Conservation (phyloP, 2,113 vertebrate genomes). For the Nipponia nippon region DNA sequence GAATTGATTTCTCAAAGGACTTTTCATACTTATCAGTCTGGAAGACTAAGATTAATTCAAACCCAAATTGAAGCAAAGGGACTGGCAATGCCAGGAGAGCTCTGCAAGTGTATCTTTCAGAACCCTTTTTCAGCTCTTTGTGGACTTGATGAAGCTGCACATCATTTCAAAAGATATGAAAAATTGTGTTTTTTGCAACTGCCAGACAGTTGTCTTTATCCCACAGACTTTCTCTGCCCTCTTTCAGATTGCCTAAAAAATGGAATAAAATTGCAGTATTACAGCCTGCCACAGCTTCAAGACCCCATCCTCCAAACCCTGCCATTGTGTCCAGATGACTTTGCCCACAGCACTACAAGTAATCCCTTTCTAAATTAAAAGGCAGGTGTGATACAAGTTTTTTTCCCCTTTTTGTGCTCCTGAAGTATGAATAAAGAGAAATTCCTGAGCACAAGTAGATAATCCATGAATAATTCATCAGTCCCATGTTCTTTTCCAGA, state of each 20-base stretch:
- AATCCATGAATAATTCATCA: constrained; percentile 65
- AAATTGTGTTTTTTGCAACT: background rate
- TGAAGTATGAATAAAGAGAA: constrained; percentile 50
- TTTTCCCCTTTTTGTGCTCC: background rate
- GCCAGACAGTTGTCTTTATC: background rate
- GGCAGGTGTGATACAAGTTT: constrained; percentile 40
- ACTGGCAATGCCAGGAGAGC: background rate
- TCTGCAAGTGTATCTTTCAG: background rate
- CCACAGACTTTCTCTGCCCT: background rate
- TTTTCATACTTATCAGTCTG: background rate
- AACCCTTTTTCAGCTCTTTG: background rate
- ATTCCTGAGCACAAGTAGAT: constrained; percentile 49
- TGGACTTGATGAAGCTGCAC: background rate
- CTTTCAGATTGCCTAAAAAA: background rate
- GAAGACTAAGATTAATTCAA: background rate
- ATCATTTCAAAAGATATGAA: background rate
- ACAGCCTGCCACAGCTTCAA: background rate
- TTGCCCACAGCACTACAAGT: constrained; percentile 15
- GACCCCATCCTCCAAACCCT: background rate
- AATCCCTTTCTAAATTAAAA: constrained; percentile 64
- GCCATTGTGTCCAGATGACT: background rate
- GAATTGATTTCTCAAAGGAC: background rate
- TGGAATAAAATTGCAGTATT: background rate
- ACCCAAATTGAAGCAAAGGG: background rate
- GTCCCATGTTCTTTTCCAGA: constrained; percentile 49